Evolutionary conservation across 1,140 invertebrate species (phyloP).

Genomic region (Pseudomyrmex cubaensis): DNA sequence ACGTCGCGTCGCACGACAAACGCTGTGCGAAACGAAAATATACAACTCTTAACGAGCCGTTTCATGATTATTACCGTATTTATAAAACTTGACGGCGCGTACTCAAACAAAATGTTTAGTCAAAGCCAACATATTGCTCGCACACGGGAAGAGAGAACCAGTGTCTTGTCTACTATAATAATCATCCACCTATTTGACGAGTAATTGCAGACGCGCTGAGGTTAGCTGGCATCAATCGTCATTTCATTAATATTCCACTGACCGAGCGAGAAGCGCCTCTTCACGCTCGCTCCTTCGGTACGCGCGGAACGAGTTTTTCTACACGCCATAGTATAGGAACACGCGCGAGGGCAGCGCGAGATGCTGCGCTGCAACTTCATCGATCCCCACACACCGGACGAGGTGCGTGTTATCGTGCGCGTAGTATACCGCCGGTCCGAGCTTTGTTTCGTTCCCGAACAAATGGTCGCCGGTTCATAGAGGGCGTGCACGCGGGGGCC

Average conservation of each 20-base stretch:
- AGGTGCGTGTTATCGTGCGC: slow-evolving; percentile 47
- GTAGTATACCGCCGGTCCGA: slow-evolving; percentile 28
- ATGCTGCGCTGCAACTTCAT: slow-evolving; percentile 57
- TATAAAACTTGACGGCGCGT: slow-evolving; percentile 38
- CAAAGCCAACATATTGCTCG: not conserved
- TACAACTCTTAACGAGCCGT: not conserved
- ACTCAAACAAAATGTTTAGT: not conserved
- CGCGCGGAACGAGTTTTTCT: slow-evolving; percentile 31
- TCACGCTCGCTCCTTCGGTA: slow-evolving; percentile 14
- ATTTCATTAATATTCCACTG: slow-evolving; percentile 57
- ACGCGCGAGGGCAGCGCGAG: slow-evolving; percentile 19
- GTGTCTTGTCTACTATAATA: slow-evolving; percentile 35
- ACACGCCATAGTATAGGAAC: slow-evolving; percentile 4
- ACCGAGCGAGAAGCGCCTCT: slow-evolving; percentile 21
- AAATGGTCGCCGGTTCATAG: slow-evolving; percentile 72
- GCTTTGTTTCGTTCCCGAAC: slow-evolving; percentile 72
- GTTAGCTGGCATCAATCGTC: slow-evolving; percentile 52
- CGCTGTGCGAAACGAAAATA: not conserved
- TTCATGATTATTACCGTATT: slow-evolving; percentile 21
- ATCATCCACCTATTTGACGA: slow-evolving; percentile 46
- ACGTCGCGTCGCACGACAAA: not conserved
- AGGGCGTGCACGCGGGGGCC: slow-evolving; percentile 68
- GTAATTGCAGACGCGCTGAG: slow-evolving; percentile 43
- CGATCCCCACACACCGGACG: slow-evolving; percentile 55
- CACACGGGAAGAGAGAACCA: slow-evolving; percentile 14